Base-by-base conservation (phyloP, 1,140 invertebrate genomes). In the Drosophila tsacasi region DNA sequence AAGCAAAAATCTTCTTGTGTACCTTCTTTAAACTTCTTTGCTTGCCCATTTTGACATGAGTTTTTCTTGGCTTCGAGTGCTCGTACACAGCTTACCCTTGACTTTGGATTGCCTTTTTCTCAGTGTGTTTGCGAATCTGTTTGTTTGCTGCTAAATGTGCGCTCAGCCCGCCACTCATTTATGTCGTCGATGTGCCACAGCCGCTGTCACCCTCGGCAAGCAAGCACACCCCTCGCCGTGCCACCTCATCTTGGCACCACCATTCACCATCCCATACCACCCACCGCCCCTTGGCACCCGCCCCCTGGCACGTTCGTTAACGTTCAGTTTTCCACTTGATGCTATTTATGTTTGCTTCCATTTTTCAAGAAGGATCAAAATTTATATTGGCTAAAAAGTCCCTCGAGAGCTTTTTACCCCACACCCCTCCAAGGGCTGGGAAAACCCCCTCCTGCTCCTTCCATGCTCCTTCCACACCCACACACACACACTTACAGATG, bases 361-460 rank as follows among this genome's bases (percentile, higher is more conserved):
- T 90, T 90, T 90, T 90, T 90, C 85, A 90, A 90, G 86, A 90
- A 90, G 85, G 85, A 89, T 89, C 85, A 89, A 89, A 89, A 89
- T 89, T 89, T 89, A 89, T 89, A 89, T 89, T 89, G 85, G 85
- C 85, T 89, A 89, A 89, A 89, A 89, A 89, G 85, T 89, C 85
- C 85, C 85, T 82, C 72, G 85, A 89, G 85, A 90, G 85, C 85
- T 90, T 84, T 90, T 71, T 71, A 63, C 75, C 57, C 61, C 55
- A 57, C 54, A 57, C 54, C n/a, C 44, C 68, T 44, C 12, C 40
- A 10, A 23, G 37, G n/a, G 32, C 46, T 44, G 21, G 47, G 44
- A 69, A 64, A 44, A 32, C 19, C 35, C 35, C n/a, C 62, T 23
- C 42, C 42, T 23, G 49, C 66, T 69, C 12, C 69, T 62, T 3